Base-by-base conservation (phyloP, 1,140 invertebrate species). In the Bathynomus jamesi region DNA sequence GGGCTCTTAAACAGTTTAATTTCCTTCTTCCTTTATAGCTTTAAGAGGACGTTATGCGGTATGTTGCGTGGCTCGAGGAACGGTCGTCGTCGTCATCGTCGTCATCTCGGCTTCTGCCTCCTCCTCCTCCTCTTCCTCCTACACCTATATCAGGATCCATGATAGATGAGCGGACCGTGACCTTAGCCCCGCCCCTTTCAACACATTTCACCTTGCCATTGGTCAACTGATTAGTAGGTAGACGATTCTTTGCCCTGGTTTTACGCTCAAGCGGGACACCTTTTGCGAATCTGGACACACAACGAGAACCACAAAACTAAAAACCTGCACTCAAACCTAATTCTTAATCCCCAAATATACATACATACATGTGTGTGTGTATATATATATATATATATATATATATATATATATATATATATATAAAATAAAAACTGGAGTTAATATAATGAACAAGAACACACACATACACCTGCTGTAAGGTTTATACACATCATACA, bases 381-480 rank as follows among this genome's bases (percentile, higher is more conserved):
- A 53, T 53, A 53, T 53, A 53, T 53, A 53, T 53, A 53, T 53
- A 53, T 53, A 53, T 53, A 53, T 53, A 53, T 53, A 53, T 53
- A 53, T 53, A 53, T 53, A 53, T 53, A 53, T 53, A 53, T 53
- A 53, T 53, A 53, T 53, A 53, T 53, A 53, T 53, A 53, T 53
- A 53, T 53, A 53, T 53, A 53, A 40, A 40, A 40, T 7, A 17
- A 40, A n/a, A n/a, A n/a, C n/a, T n/a, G n/a, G n/a, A n/a, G n/a
- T n/a, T n/a, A n/a, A n/a, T n/a, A n/a, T n/a, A n/a, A n/a, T n/a
- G n/a, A n/a, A n/a, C n/a, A n/a, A n/a, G n/a, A n/a, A n/a, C n/a
- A n/a, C n/a, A n/a, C n/a, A n/a, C n/a, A n/a, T n/a, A n/a, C n/a
- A n/a, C n/a, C n/a, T n/a, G n/a, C n/a, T n/a, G n/a, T n/a, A n/a